These are phyloP conservation scores for Andrena marginata DNA, from an alignment of 2,888 invertebrate genomes.

Conservation along the genomic window DNA sequence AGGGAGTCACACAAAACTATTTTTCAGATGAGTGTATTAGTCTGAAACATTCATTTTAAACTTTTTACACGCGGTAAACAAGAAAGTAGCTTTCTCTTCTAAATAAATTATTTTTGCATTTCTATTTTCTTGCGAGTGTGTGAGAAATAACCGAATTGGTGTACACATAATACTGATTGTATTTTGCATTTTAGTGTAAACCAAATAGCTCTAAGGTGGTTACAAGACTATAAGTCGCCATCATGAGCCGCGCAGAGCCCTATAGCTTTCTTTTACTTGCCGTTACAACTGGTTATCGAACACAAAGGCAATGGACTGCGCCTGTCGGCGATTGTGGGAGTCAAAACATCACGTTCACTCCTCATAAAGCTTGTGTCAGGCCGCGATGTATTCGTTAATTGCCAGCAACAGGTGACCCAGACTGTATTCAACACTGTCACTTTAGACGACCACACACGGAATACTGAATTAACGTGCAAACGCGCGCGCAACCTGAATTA, in stretches of 20 bases:
- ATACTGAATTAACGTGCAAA: constrained; percentile 54
- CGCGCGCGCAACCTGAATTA: constrained; percentile 33
- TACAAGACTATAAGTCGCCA: too few species aligned
- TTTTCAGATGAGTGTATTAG: too few species aligned
- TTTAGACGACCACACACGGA: constrained; percentile 62
- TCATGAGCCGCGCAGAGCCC: neutral
- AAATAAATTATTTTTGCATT: too few species aligned
- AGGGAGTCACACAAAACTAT: too few species aligned
- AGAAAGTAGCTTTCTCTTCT: too few species aligned
- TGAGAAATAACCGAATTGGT: too few species aligned
- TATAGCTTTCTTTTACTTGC: neutral
- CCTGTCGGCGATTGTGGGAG: constrained; percentile 16
- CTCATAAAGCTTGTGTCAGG: constrained; percentile 59
- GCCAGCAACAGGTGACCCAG: constrained; percentile 79
- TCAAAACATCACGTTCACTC: constrained; percentile 59
- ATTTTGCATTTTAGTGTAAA: too few species aligned
- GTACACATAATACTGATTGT: too few species aligned
- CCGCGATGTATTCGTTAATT: constrained; percentile 75
- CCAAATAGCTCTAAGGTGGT: too few species aligned
- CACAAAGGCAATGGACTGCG: constrained; percentile 3
- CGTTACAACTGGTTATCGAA: neutral
- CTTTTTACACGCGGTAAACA: too few species aligned
- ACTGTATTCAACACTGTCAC: constrained; percentile 59
- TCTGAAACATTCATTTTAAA: too few species aligned
- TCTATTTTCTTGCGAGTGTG: too few species aligned